Evolutionary conservation across 1,140 invertebrate species (phyloP).

Genomic region (Chironomus tepperi): DNA sequence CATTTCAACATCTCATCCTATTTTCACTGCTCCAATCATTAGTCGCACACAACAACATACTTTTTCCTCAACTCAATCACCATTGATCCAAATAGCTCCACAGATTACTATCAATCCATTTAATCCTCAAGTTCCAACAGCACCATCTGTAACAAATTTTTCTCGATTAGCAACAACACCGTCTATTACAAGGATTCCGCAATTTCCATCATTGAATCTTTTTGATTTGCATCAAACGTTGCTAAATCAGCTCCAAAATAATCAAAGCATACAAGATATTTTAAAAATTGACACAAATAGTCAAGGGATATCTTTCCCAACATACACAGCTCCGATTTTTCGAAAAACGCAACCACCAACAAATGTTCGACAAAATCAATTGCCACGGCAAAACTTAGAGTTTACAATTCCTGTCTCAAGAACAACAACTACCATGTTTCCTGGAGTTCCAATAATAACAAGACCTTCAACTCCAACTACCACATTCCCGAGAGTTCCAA

Average conservation of each 20-base stretch:
- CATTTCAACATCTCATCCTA: neutral
- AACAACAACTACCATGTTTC: neutral
- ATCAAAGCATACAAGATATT: no score
- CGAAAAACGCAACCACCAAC: neutral
- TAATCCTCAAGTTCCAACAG: neutral
- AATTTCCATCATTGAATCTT: neutral
- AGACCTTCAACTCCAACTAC: neutral
- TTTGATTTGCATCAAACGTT: no score
- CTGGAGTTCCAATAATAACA: neutral
- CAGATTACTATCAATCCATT: neutral
- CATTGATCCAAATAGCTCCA: neutral
- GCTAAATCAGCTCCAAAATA: no score
- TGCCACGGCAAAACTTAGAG: neutral
- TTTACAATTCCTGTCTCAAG: neutral
- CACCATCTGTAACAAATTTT: neutral
- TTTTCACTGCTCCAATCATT: neutral
- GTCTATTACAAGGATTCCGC: neutral
- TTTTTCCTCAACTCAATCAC: neutral
- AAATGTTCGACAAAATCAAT: neutral
- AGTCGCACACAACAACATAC: neutral
- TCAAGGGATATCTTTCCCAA: neutral
- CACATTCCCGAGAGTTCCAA: neutral
- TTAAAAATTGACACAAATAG: no score
- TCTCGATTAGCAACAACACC: neutral
- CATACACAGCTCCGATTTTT: neutral